Evolutionary conservation across 1,140 invertebrate genomes (phyloP), one percentile per base, ranked within the genome.

Genomic region (Philaenus spumarius): DNA sequence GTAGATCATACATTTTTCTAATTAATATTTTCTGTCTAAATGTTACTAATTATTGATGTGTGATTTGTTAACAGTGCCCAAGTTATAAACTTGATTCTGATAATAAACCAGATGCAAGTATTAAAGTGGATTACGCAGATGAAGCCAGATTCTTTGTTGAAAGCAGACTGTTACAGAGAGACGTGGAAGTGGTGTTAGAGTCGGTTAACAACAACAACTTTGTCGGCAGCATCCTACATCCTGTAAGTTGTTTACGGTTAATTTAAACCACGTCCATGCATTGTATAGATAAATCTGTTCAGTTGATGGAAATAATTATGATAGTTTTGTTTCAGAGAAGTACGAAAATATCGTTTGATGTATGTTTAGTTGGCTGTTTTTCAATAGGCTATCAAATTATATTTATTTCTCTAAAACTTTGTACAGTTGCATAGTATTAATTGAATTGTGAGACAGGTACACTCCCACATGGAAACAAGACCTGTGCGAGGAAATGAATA

Each of bases 111-210:
- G 80, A 84, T 67, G 75, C 79, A 20, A 68, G 73, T 35, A 73
- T 75, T 24, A 72, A 71, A 30, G 75, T 79, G 24, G 63, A 65
- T 42, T 67, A 57, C 70, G 86, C 86, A 7, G 84, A 89, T 63
- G 89, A 93, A 72, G 90, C 91, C 5, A 86, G 86, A 56, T 97
- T 83, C 72, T 98, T 93, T 71, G 90, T 95, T 11, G 97, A 99
- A 72, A 83, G 82, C 9, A 81, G 90, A 46, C 76, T 99, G 1
- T 74, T 99, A 7, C 95, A 99, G 67, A 80, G 91, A 63, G 95
- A 98, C 67, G 86, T 99, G 0, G 85, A 97, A 72, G 85, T 99
- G 30, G 81, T 93, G 45, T 75, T 99, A 12, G 94, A 98, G 69
- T 89, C 91, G 0, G 84, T 90, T 0, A 94, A 92, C 64, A 95